phyloP scores from a whole-genome alignment of 1,140 invertebrate species.

The Panulirus ornatus region DNA sequence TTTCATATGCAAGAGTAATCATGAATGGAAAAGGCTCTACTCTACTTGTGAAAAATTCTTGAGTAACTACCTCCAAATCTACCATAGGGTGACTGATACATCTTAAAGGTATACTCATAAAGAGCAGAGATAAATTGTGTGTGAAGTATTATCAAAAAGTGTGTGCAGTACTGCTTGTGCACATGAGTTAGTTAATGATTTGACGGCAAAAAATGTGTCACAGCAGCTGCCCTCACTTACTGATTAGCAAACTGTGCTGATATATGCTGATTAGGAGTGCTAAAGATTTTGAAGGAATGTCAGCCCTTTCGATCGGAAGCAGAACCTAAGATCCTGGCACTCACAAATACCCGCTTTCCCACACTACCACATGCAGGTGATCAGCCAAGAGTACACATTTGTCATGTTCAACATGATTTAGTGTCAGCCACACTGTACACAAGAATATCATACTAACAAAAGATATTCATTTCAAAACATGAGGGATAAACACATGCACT shows the following conservation, averaged over 20 bases:
- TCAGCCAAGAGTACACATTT: conserved; percentile 18
- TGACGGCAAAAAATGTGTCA: neutral
- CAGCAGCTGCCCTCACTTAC: neutral
- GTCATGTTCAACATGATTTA: neutral
- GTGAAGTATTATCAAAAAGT: no score
- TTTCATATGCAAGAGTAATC: no score
- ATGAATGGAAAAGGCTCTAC: no score
- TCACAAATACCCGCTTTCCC: conserved; percentile 46
- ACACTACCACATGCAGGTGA: conserved; percentile 17
- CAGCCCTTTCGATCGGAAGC: conserved; percentile 4
- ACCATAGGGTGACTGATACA: no score
- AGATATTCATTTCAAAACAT: no score
- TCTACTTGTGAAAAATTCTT: no score
- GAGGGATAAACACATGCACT: no score
- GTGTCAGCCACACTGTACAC: neutral
- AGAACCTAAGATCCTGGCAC: conserved; percentile 32
- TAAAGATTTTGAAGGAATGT: conserved; percentile 16
- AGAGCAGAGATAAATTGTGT: no score
- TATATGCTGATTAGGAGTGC: neutral
- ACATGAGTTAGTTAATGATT: neutral
- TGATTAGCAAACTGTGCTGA: neutral
- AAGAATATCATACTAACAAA: no score
- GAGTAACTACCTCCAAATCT: no score
- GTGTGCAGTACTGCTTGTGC: neutral
- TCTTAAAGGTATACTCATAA: no score